Evolutionary conservation across 2,888 invertebrate genomes (phyloP).

Genomic region (Amphimallon solstitiale): DNA sequence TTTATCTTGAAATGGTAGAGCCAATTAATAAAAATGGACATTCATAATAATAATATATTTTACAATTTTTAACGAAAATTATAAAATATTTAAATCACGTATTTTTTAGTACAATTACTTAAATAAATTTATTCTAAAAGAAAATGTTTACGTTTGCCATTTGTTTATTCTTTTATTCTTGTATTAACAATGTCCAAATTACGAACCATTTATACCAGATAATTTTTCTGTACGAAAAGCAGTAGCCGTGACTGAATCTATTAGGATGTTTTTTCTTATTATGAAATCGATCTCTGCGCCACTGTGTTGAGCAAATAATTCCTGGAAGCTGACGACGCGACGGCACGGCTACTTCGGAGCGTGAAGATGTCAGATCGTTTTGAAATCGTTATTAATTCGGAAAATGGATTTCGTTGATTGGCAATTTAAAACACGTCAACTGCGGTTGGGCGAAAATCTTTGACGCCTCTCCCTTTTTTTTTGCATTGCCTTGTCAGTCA

Average conservation of each 20-base stretch:
- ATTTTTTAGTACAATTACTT: no score
- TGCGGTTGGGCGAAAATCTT: constrained; percentile 3
- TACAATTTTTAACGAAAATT: no score
- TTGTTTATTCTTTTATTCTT: no score
- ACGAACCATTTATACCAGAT: no score
- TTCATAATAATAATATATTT: no score
- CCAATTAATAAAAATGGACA: no score
- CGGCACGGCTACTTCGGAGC: background rate
- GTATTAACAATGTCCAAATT: no score
- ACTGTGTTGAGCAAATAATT: background rate
- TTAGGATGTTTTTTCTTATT: background rate
- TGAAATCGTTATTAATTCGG: constrained; percentile 28
- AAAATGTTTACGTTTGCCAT: no score
- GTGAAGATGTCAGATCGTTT: constrained; percentile 19
- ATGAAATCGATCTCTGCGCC: constrained; percentile 7
- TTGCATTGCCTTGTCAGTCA: background rate
- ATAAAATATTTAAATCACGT: no score
- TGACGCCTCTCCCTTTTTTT: background rate
- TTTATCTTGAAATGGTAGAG: no score
- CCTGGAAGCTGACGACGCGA: background rate
- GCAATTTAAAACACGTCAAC: constrained; percentile 25
- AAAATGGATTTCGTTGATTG: constrained; percentile 30
- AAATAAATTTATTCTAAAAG: no score
- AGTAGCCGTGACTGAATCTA: background rate
- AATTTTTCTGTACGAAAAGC: no score